Percentiles rank a stretch among this genome's conserved stretches.
Conservation (phyloP, 2,113 vertebrate genomes). For the Gorilla gorilla region DNA sequence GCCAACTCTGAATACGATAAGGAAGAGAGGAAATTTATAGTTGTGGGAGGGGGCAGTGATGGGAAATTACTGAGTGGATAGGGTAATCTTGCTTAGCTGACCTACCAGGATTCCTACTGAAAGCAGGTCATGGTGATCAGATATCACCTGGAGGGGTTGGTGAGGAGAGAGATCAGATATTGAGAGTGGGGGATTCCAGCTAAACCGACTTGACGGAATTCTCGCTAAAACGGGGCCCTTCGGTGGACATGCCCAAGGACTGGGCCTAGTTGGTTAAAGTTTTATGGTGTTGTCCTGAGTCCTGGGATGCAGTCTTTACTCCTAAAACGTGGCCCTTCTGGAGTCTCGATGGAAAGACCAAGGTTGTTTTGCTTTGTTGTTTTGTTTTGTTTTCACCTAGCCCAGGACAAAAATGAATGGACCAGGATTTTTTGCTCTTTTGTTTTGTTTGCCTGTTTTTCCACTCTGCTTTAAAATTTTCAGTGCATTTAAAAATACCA, state of each 20-base stretch:
- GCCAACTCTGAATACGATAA: background rate
- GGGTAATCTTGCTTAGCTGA: background rate
- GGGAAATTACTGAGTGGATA: background rate
- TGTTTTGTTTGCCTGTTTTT: too few species aligned
- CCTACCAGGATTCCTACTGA: background rate
- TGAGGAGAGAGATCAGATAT: background rate
- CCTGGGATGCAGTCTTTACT: background rate
- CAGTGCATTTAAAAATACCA: too few species aligned
- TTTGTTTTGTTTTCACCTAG: too few species aligned
- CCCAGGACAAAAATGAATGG: too few species aligned
- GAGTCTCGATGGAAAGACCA: background rate
- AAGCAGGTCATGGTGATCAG: background rate
- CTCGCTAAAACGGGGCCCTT: background rate
- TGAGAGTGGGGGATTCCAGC: background rate
- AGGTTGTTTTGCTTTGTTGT: background rate
- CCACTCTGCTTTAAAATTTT: too few species aligned
- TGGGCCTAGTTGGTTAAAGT: background rate
- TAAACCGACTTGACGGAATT: background rate
- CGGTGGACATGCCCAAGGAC: background rate
- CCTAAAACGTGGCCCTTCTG: background rate
- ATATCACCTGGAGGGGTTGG: background rate
- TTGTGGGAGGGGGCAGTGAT: background rate
- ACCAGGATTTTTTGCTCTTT: too few species aligned
- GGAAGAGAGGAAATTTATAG: background rate
- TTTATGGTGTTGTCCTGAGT: background rate